Percentiles rank a stretch among this genome's conserved stretches.
phyloP scores from a whole-genome alignment of 2,113 vertebrate genomes.

The Alethe castanea region DNA sequence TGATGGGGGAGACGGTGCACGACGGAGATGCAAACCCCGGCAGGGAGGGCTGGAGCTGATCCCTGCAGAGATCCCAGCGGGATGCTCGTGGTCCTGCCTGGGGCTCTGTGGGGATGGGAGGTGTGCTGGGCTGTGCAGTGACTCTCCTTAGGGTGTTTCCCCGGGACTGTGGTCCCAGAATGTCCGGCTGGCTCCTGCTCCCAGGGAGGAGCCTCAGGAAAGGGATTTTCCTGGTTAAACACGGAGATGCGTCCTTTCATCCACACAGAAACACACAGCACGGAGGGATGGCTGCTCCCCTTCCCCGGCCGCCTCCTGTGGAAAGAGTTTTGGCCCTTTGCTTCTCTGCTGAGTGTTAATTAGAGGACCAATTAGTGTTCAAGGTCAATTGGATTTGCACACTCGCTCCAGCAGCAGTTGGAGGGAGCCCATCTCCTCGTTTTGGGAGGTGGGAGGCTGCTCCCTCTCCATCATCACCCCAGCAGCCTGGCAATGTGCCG shows the following conservation, averaged over 20 bases:
- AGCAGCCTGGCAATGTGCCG: neutral
- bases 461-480: neutral
- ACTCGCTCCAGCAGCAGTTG: neutral
- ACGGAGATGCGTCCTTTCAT: neutral
- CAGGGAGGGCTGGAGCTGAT: neutral
- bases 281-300: neutral
- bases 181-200: rapidly evolving
- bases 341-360: slow-evolving; percentile 12
- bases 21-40: neutral
- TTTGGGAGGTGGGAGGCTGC: neutral
- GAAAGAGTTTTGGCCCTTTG: neutral
- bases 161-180: neutral
- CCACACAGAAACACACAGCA: rapidly evolving
- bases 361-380: slow-evolving; percentile 25
- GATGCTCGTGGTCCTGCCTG: rapidly evolving
- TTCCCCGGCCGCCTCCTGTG: neutral
- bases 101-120: neutral
- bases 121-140: neutral
- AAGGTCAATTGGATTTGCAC: slow-evolving; percentile 27
- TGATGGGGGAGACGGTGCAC: rapidly evolving
- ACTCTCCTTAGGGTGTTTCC: neutral
- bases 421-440: neutral
- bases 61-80: neutral
- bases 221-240: neutral
- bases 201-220: neutral